Evolutionary conservation across 2,113 vertebrate genomes (phyloP).

Genomic region (Periophthalmus modestus): DNA sequence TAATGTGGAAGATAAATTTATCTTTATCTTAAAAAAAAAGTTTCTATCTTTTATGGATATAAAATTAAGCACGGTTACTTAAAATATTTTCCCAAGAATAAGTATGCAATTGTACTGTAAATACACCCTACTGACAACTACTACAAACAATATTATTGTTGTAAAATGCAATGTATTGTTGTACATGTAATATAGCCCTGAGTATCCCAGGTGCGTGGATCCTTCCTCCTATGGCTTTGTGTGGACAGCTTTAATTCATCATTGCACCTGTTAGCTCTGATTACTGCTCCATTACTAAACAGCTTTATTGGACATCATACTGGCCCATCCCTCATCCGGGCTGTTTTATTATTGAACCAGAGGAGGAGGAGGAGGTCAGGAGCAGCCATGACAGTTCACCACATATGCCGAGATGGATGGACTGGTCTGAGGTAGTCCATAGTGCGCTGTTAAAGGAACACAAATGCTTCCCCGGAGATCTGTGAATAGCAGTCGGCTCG

Average conservation of each 20-base stretch:
- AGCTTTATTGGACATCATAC: conserved; percentile 45
- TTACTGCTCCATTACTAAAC: conserved; percentile 41
- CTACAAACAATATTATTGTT: background rate
- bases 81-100: no score
- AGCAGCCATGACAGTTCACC: conserved; percentile 28
- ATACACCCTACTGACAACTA: no score
- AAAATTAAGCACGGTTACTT: no score
- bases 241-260: conserved; percentile 30
- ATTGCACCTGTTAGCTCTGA: conserved; percentile 32
- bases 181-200: background rate
- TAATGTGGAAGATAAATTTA: no score
- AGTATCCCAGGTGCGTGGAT: background rate
- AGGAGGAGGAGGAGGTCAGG: conserved; percentile 7
- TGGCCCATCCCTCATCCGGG: conserved; percentile 29
- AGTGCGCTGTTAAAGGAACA: conserved; percentile 7
- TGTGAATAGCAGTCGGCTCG: conserved; percentile 21
- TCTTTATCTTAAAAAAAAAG: no score
- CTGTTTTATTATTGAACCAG: conserved; percentile 18
- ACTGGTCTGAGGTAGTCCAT: background rate
- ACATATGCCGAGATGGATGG: conserved; percentile 10
- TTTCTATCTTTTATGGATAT: no score
- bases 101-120: no score
- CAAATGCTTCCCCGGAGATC: conserved; percentile 29
- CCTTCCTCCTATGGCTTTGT: conserved; percentile 9
- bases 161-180: no score